These are phyloP conservation scores for Melanotaenia boesemani DNA, from an alignment of 2,797 vertebrate species.

Conservation along the genomic window DNA sequence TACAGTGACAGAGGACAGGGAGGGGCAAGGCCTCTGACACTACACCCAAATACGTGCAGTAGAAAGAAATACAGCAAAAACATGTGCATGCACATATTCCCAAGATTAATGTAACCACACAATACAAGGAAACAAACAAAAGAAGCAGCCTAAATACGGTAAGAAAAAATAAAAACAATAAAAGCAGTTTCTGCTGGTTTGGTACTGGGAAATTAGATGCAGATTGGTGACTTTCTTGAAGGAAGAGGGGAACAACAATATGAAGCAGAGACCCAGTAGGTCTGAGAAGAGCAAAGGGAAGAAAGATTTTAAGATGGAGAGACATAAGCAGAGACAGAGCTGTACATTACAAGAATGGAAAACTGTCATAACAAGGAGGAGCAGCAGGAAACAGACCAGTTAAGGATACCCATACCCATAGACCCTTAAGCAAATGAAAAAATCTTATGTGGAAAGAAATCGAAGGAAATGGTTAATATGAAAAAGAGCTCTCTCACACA, in stretches of 20 bases:
- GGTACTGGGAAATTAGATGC: conserved; percentile 42
- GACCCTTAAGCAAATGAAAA: conserved; percentile 51
- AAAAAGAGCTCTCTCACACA: conserved; percentile 10
- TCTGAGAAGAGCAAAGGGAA: conserved; percentile 54
- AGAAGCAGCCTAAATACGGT: not conserved
- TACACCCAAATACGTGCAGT: conserved; percentile 19
- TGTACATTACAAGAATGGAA: conserved; percentile 36
- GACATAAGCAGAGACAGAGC: conserved; percentile 44
- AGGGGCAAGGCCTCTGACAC: conserved; percentile 55
- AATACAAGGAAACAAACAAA: conserved; percentile 24
- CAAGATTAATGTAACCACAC: conserved; percentile 20
- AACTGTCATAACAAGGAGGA: conserved; percentile 30
- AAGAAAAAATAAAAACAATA: conserved; percentile 7
- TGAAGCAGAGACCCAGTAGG: conserved; percentile 44
- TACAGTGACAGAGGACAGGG: conserved; percentile 66
- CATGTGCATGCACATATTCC: conserved; percentile 12
- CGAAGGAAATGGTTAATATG: conserved; percentile 64
- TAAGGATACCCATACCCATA: conserved; percentile 21
- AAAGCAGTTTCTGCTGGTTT: conserved; percentile 38
- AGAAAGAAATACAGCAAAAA: conserved; percentile 23
- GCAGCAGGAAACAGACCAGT: conserved; percentile 27
- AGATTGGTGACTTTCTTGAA: conserved; percentile 31
- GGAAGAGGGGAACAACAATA: conserved; percentile 41
- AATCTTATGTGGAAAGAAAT: conserved; percentile 45
- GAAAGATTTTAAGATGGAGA: conserved; percentile 47